Conservation (phyloP, 1,140 invertebrate genomes). For the Penaeus vannamei region DNA sequence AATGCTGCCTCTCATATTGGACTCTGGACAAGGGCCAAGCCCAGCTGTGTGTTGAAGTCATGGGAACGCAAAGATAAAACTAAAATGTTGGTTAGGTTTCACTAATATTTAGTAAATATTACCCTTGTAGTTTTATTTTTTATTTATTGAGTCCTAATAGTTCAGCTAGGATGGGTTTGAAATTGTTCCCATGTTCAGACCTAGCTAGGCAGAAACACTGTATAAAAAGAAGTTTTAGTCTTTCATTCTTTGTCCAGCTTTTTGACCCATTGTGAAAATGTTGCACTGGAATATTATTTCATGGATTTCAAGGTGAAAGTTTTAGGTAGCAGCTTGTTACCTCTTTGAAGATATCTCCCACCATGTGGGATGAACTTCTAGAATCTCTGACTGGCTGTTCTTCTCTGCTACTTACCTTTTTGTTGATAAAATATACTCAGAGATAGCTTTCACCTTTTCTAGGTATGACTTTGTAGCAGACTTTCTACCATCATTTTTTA, state of each 20-base stretch:
- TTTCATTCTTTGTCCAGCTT: slow-evolving; percentile 42
- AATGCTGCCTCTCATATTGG: slow-evolving; percentile 41
- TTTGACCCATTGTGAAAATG: slow-evolving; percentile 5
- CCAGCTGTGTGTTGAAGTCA: background rate
- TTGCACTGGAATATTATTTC: slow-evolving; percentile 26
- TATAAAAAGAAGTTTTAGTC: slow-evolving; percentile 36
- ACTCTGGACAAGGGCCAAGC: slow-evolving; percentile 28
- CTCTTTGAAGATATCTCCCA: slow-evolving; percentile 35
- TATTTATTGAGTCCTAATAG: no score
- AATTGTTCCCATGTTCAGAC: slow-evolving; percentile 25
- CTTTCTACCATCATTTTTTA: no score
- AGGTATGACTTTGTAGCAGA: no score
- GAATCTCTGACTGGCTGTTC: slow-evolving; percentile 37
- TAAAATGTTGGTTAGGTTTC: background rate
- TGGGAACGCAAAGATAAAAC: background rate
- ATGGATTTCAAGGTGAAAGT: slow-evolving; percentile 28
- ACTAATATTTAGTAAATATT: slow-evolving; percentile 20
- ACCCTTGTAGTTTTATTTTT: background rate
- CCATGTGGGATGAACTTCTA: slow-evolving; percentile 44
- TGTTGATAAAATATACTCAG: no score
- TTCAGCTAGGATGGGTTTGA: slow-evolving; percentile 2
- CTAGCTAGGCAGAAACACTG: slow-evolving; percentile 40
- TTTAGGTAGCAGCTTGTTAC: slow-evolving; percentile 2
- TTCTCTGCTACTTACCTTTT: background rate
- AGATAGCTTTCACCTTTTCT: no score